These are phyloP conservation scores for Drosophila saltans DNA, from an alignment of 1,140 invertebrate species.

Conservation along the genomic window DNA sequence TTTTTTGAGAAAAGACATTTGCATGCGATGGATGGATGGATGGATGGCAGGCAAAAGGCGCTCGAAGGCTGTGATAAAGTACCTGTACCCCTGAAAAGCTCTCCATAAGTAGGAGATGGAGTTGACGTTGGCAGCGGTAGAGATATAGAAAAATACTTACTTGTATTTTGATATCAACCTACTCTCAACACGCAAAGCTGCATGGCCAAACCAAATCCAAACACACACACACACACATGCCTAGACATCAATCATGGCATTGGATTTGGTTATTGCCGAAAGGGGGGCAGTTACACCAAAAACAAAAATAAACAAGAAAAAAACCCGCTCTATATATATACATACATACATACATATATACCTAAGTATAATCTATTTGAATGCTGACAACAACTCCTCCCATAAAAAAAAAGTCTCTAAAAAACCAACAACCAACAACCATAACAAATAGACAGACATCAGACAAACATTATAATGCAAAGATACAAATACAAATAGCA, in stretches of 20 bases:
- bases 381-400: background rate
- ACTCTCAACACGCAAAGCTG: constrained; percentile 37
- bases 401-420: background rate
- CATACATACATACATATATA: too few relatives aligned
- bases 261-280: constrained; percentile 2
- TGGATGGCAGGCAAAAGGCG: constrained; percentile 34
- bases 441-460: background rate
- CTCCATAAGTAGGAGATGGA: constrained; percentile 7
- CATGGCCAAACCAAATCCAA: constrained; percentile 50
- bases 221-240: background rate
- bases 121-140: constrained; percentile 26
- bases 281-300: constrained; percentile 62
- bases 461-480: too few relatives aligned
- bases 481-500: background rate
- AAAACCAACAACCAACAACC: background rate
- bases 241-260: constrained; percentile 15
- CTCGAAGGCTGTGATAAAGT: constrained; percentile 81
- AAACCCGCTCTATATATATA: constrained; percentile 31
- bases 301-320: constrained; percentile 25
- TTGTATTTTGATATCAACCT: constrained; percentile 19
- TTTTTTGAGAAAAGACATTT: constrained; percentile 79
- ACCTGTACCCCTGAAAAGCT: constrained; percentile 68
- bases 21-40: constrained; percentile 52
- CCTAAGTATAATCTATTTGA: background rate
- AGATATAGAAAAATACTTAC: background rate